A percentile compares a stretch with the other conserved stretches of the same genome.
These are phyloP conservation scores for Colistium nudipinnis DNA, from an alignment of 2,113 vertebrate genomes.

Conservation along the genomic window DNA sequence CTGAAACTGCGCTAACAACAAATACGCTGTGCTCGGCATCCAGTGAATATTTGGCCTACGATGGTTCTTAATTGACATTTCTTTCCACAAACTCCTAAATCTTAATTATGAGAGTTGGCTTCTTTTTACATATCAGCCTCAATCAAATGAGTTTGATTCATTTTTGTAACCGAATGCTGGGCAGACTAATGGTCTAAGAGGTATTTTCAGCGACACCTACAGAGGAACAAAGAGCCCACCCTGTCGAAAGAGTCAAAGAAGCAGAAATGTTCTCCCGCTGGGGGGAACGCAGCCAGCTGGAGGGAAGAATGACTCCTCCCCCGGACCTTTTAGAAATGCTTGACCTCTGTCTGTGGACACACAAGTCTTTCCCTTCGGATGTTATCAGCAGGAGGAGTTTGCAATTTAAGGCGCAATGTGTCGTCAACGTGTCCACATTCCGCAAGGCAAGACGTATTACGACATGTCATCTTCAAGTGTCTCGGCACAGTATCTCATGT, in stretches of 20 bases:
- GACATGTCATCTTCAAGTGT: neutral
- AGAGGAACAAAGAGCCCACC: slow-evolving; percentile 8
- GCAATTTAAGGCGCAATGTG: slow-evolving; percentile 10
- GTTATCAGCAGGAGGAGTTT: slow-evolving; percentile 16
- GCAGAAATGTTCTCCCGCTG: slow-evolving; percentile 19
- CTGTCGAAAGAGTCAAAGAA: neutral
- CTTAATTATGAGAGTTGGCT: slow-evolving; percentile 25
- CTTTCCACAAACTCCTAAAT: slow-evolving; percentile 13
- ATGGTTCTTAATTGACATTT: slow-evolving; percentile 1
- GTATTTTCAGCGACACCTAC: neutral
- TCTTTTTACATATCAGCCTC: slow-evolving; percentile 13
- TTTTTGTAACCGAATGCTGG: slow-evolving; percentile 24
- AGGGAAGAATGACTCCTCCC: slow-evolving; percentile 28
- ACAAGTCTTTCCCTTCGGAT: slow-evolving; percentile 28
- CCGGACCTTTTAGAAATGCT: slow-evolving; percentile 20
- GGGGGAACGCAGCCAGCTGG: slow-evolving; percentile 28
- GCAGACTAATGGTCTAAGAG: slow-evolving; percentile 36
- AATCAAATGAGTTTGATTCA: neutral
- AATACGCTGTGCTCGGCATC: neutral
- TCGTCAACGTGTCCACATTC: neutral
- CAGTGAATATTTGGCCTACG: slow-evolving; percentile 1
- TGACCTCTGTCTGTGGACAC: slow-evolving; percentile 22
- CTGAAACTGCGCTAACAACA: neutral
- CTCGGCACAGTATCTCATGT: neutral
- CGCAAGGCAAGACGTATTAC: neutral